Evolutionary conservation across 2,113 vertebrate species (phyloP), one percentile per base, ranked within the genome.

Genomic region (Brachionichthys hirsutus): DNA sequence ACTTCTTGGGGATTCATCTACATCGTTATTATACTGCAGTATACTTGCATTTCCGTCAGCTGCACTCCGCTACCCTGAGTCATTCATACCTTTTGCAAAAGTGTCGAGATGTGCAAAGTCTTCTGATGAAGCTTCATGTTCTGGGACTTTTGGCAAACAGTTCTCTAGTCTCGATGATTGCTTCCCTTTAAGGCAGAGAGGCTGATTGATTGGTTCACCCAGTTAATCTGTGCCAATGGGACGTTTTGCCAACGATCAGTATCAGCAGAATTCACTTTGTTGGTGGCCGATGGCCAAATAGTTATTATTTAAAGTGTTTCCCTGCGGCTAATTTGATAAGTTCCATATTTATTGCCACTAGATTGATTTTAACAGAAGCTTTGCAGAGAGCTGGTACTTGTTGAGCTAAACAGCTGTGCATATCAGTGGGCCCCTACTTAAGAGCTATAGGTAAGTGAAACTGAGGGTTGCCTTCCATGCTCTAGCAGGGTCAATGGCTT

Each of bases 401-500:
- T 4, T 30, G 3, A 30, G 24, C 24, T 30, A 30, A 30, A 30
- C 24, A 30, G 24, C 4, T 30, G 3, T 30, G 24, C 3, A 30
- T 3, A 30, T 12, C 36, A 38, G 9, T 9, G 6, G 2, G 12
- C 9, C 47, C 14, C 2, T 19, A n/a, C 14, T 52, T 44, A 22
- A 62, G 44, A 42, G 22, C 54, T 38, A 6, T 55, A 56, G 36
- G 56, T 59, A 18, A 75, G 58, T 71, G 43, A 71, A 84, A 64
- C 22, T 48, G 61, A 58, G 54, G 57, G 49, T 68, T 80, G 24
- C 53, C 59, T 52, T 72, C 59, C 59, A 19, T 80, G 73, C 53
- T 71, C 42, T 57, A 66, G 72, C 51, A 24, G 66, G 62, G 78
- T 85, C 80, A 70, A 47, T 78, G 54, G 59, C 51, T 78, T 51